Base-by-base conservation (phyloP, 2,888 invertebrate genomes). In the Myopa tessellatipennis region DNA sequence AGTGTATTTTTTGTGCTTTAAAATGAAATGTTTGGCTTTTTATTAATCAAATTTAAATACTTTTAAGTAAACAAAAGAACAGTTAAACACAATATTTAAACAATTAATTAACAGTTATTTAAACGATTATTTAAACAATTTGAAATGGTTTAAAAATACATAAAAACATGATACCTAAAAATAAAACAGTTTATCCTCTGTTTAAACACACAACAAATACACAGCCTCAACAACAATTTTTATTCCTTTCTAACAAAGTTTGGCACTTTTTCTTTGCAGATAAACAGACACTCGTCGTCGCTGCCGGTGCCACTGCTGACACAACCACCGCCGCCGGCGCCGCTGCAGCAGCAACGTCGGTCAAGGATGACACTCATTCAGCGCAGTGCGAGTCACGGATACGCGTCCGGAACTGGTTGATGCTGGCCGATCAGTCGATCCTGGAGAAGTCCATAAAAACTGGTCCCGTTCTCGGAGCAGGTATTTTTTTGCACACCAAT, bases 321-420 rank as follows among this genome's bases (percentile, higher is more conserved):
- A 10, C 67, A 38, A 45, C 4, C 5, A 16, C 70, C 4, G 16
- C 36, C 10, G 5, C 4, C 18, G 12, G 6, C 10, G 36, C 67
- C 36, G 38, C 36, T 14, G 34, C 71, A 16, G 10, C 58, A 60
- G 40, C 45, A 40, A 50, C 68, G 14, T 10, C 38, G 38, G 7
- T 16, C 34, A 65, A 65, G 38, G 34, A 79, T 34, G 77, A 81
- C 26, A 18, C 65, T 38, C 65, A 65, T 6, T 63, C 79, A 6
- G 78, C 80, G 63, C 84, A 83, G 72, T 81, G 81, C 75, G 88
- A 88, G 80, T 88, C 89, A 63, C 85, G 89, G 67, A 89, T 89
- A 73, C 85, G 89, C 8, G 89, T 89, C n/a, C 88, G 89, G 68
- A 89, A 89, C 80, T 89, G 89, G 89, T 82, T 89, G 58, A 89